Evolutionary conservation across 1,140 invertebrate species (phyloP).

Genomic region (Sminthurinus signatus): DNA sequence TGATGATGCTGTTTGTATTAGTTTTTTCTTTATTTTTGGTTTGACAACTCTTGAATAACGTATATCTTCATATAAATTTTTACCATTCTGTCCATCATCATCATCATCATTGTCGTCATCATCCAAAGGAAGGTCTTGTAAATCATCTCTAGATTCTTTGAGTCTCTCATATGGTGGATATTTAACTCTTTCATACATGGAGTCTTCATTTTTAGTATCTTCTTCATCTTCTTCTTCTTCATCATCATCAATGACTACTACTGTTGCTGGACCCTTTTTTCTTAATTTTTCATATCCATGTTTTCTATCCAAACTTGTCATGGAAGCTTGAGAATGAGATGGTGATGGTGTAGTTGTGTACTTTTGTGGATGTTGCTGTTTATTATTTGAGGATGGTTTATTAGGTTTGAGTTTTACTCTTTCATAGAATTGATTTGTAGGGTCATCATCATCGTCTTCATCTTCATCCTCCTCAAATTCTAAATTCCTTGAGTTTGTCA

Average conservation of each 20-base stretch:
- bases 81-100: slow-evolving; percentile 8
- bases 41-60: slow-evolving; percentile 29
- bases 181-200: slow-evolving; percentile 36
- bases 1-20: too few relatives aligned
- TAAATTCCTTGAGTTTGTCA: not conserved
- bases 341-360: not conserved
- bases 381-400: not conserved
- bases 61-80: slow-evolving; percentile 37
- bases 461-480: slow-evolving; percentile 1
- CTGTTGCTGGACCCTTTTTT: slow-evolving; percentile 19
- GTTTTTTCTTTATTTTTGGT: slow-evolving; percentile 8
- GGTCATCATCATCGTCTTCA: slow-evolving; percentile 30
- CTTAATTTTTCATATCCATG: slow-evolving; percentile 40
- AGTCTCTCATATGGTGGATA: slow-evolving; percentile 40
- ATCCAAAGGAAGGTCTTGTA: not conserved
- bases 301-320: slow-evolving; percentile 27
- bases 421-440: slow-evolving; percentile 38
- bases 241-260: slow-evolving; percentile 21
- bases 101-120: too few relatives aligned
- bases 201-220: slow-evolving; percentile 15
- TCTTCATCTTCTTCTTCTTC: slow-evolving; percentile 25
- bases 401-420: slow-evolving; percentile 20
- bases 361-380: not conserved
- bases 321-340: slow-evolving; percentile 5
- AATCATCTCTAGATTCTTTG: slow-evolving; percentile 33